Base-by-base conservation (phyloP, 2,888 invertebrate genomes). In the Epistrophe eligans region DNA sequence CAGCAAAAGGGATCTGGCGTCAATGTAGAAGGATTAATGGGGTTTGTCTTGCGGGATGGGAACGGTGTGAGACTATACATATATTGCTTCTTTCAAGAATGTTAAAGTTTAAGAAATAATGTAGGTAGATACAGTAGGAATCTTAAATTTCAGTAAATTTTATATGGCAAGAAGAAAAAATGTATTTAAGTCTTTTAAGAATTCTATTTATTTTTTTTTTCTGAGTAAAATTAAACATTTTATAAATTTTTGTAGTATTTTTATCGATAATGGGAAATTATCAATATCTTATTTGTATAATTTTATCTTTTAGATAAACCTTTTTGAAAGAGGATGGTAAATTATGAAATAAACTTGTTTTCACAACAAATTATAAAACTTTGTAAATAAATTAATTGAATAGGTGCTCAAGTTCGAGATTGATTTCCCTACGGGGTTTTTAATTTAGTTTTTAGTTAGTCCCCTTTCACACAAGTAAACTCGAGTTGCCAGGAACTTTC, bases 11-110 rank as follows among this genome's bases (percentile, higher is more conserved):
- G 57, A 79, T 67, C 48, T 77, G 40, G 66, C 35, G 45, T 15
- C 35, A 66, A 66, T 48, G 66, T 17, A 24, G 48, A 64, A 64
- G 82, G 70, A 77, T 82, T 74, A 82, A 85, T 74, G 82, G 70
- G 70, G 28, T 79, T 76, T 43, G 19, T 64, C 43, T 76, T 64
- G 70, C 17, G 74, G 74, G 74, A 50, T 70, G 62, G 48, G 43
- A 2, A 28, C 13, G 38, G 24, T 57, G 52, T 57, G 52, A 17
- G 57, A 17, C n/a, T 55, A 24, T n/a, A n/a, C n/a, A n/a, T n/a
- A n/a, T 35, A 60, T 52, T n/a, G 28, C 13, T 50, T 43, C 19
- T 70, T 15, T 55, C 13, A 32, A 28, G 52, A 43, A 43, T 66
- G n/a, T 17, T 66, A 17, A 45, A 24, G 66, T 66, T 48, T 4